Conservation (phyloP, 1,140 invertebrate genomes). For the Calephelis virginiensis region DNA sequence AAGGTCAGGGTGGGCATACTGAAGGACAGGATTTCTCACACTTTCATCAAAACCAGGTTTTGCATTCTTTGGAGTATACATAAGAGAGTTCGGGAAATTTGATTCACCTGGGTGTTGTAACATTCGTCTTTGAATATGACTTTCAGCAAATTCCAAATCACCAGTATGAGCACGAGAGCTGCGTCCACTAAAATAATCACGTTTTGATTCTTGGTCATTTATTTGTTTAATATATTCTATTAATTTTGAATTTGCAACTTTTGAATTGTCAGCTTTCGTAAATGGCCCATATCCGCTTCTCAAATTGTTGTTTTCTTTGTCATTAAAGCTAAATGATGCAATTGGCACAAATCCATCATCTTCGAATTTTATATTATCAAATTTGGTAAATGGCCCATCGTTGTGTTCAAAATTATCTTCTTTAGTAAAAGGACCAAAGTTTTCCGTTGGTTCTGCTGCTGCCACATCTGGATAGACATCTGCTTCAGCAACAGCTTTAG, state of each 20-base stretch:
- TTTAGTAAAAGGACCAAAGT: constrained; percentile 73
- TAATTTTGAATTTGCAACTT: constrained; percentile 78
- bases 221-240: constrained; percentile 83
- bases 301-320: constrained; percentile 67
- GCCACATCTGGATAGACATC: constrained; percentile 76
- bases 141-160: constrained; percentile 70
- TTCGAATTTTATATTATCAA: constrained; percentile 72
- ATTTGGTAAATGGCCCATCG: constrained; percentile 76
- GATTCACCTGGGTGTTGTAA: constrained; percentile 82
- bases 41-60: constrained; percentile 82
- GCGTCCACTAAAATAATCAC: constrained; percentile 78
- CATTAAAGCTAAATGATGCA: constrained; percentile 58
- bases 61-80: constrained; percentile 80
- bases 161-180: constrained; percentile 73
- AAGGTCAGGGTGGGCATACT: constrained; percentile 88
- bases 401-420: constrained; percentile 72
- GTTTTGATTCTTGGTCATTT: constrained; percentile 80
- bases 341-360: constrained; percentile 57
- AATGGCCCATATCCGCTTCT: constrained; percentile 78
- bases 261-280: constrained; percentile 80
- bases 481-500: constrained; percentile 78
- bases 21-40: constrained; percentile 84
- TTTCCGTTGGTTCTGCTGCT: constrained; percentile 53
- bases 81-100: constrained; percentile 81
- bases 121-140: constrained; percentile 83